Base-by-base conservation (phyloP, 37 sponge, comb jelly and placozoan genomes). In the Chondrosia reniformis region DNA sequence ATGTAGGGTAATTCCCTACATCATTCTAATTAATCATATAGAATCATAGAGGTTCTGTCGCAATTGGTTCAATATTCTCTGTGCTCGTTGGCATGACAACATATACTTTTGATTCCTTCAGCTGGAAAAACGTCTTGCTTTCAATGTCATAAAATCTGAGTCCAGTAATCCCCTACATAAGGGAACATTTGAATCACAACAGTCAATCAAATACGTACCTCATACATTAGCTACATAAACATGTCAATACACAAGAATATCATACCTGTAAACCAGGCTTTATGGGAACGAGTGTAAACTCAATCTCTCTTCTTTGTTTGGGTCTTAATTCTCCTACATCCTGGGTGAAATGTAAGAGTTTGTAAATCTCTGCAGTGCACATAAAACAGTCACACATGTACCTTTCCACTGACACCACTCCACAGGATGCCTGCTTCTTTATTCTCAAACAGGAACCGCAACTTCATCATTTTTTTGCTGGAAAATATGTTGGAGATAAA, bases 201-300 rank as follows among this genome's bases (percentile, higher is more conserved):
- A 12, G 15, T 12, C 54, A 49, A 12, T 49, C 12, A 49, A 49
- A n/a, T n/a, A n/a, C n/a, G n/a, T 49, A 49, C 54, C 15, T 49
- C 10, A 49, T 49, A 10, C 52, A 49, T 10, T 49, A 49, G 15
- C 15, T 49, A 49, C 10, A 19, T 49, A 15, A 49, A 10, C 10
- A 15, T 49, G 15, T 15, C 52, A 49, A 45, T 5, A 46, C 12
- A 39, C 10, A 25, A 59, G 33, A 59, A 37, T 5, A 24, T 32
- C 58, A 44, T 2, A 89, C 90, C 76, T 89, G 90, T 27, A 89
- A 46, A 40, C 90, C 90, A 31, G 90, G 87, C 41, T n/a, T 44
- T 5, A 89, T 73, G 13, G 90, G 90, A 3, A 89, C 52, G 0
- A 86, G 41, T 27, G 61, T 77, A 8, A 85, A 34, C 17, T 9